A percentile compares a stretch with the other conserved stretches of the same genome.
These are phyloP conservation scores for Karalla daura DNA, from an alignment of 2,797 vertebrate genomes.

Conservation along the genomic window DNA sequence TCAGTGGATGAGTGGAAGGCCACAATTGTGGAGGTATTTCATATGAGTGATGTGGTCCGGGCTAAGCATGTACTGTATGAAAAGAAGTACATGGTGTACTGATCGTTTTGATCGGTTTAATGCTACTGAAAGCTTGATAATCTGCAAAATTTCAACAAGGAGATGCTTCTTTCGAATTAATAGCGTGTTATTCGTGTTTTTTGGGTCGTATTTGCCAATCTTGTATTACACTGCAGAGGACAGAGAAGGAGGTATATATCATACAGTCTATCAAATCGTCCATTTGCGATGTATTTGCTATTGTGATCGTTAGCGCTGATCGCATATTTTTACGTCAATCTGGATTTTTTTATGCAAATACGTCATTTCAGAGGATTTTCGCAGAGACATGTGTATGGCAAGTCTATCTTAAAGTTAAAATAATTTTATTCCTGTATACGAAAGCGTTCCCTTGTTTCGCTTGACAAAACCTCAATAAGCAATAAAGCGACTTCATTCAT, in stretches of 20 bases:
- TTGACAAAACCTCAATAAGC: constrained; percentile 3
- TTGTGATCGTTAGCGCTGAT: background rate
- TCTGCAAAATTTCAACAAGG: background rate
- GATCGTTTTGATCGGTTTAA: constrained; percentile 21
- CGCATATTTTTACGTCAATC: background rate
- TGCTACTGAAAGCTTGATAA: background rate
- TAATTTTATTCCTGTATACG: background rate
- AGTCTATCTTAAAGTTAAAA: background rate
- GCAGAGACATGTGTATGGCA: background rate
- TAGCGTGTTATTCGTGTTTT: background rate
- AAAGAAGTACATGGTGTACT: constrained; percentile 46
- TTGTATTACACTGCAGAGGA: constrained; percentile 4
- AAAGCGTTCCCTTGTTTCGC: background rate
- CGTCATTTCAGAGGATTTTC: background rate
- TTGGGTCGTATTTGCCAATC: background rate
- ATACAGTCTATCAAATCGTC: background rate
- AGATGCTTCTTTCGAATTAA: constrained; percentile 5
- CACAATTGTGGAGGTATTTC: constrained; percentile 65
- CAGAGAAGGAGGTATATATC: background rate
- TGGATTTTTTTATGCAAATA: background rate
- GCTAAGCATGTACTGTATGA: constrained; percentile 30
- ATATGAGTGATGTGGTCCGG: constrained; percentile 56
- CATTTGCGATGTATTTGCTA: background rate
- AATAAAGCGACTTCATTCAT: background rate
- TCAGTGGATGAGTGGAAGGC: constrained; percentile 55